Evolutionary conservation across 2,113 vertebrate species (phyloP), one percentile per base, ranked within the genome.

Genomic region (Dermatemys mawii): DNA sequence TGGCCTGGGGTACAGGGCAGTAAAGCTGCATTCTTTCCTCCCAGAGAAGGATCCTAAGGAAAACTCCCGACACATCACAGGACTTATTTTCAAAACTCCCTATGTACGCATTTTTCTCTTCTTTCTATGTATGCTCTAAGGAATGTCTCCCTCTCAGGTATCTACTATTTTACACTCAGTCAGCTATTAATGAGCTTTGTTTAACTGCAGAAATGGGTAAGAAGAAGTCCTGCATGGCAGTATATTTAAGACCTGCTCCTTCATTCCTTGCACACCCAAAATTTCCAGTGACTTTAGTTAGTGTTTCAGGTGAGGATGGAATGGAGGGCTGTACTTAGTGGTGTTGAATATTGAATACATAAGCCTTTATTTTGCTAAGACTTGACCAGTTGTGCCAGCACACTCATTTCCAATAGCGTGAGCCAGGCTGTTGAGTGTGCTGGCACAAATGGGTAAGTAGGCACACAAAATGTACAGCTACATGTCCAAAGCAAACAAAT

Each of bases 171-270:
- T 17, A 82, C n/a, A 57, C 2, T 60, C 1, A 26, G 11, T 9
- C 2, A 0, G 0, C 27, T 35, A 76, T 16, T 17, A 89, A 57
- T 9, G 21, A 83, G 78, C 17, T 88, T 35, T 46, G 49, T 49
- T 60, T 51, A 87, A 41, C 5, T 67, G 44, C 49, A 91, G 57
- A 80, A 94, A 73, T 19, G 29, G 86, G 73, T 63, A 78, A 94
- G 70, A 14, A 90, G 84, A 12, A 90, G 84, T 3, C 38, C 49
- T 50, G 83, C 19, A 44, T 50, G 87, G 32, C 95, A 90, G 83
- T 27, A 7, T 24, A n/a, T 76, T 55, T 82, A 41, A 22, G 78
- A 80, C 67, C 78, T 48, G 2, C 60, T 95, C 13, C 27, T 87
- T 84, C 89, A 70, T 38, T 53, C 53, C 7, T 57, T 63, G 32